Conservation (phyloP, 2,888 invertebrate genomes). For the Cylloceria caligata region DNA sequence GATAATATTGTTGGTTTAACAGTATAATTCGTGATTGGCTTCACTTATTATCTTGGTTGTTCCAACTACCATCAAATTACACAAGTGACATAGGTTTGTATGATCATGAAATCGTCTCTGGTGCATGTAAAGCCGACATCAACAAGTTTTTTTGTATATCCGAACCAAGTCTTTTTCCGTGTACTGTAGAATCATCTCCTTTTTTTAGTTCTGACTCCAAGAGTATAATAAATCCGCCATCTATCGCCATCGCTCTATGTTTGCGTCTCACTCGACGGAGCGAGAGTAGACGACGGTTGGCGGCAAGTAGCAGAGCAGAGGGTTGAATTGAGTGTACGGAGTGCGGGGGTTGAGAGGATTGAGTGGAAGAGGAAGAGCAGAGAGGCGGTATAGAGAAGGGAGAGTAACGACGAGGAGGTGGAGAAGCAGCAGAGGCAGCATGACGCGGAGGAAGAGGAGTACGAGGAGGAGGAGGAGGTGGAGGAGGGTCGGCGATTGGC, state of each 20-base stretch:
- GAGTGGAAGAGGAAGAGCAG: conserved; percentile 72
- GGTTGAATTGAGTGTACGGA: conserved; percentile 66
- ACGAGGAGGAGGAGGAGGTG: conserved; percentile 70
- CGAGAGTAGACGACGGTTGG: conserved; percentile 53
- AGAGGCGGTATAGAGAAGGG: conserved; percentile 45
- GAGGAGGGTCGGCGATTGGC: conserved; percentile 84
- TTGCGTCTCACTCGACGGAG: conserved; percentile 35
- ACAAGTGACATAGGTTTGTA: no score
- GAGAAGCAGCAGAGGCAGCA: conserved; percentile 62
- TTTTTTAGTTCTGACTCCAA: background rate
- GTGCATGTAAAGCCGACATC: no score
- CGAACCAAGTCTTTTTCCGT: background rate
- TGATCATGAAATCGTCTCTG: no score
- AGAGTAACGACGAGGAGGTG: conserved; percentile 64
- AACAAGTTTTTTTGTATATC: no score
- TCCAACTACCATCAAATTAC: no score
- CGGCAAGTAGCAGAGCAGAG: conserved; percentile 58
- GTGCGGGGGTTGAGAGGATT: conserved; percentile 67
- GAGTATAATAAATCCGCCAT: conserved; percentile 17
- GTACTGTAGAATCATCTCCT: background rate
- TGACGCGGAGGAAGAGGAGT: conserved; percentile 71
- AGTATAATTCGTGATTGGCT: no score
- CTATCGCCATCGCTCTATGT: conserved; percentile 6
- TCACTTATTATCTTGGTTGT: no score
- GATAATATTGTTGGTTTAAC: no score